Evolutionary conservation across 1,140 invertebrate genomes (phyloP).

Genomic region (Macrosteles quadrilineatus): DNA sequence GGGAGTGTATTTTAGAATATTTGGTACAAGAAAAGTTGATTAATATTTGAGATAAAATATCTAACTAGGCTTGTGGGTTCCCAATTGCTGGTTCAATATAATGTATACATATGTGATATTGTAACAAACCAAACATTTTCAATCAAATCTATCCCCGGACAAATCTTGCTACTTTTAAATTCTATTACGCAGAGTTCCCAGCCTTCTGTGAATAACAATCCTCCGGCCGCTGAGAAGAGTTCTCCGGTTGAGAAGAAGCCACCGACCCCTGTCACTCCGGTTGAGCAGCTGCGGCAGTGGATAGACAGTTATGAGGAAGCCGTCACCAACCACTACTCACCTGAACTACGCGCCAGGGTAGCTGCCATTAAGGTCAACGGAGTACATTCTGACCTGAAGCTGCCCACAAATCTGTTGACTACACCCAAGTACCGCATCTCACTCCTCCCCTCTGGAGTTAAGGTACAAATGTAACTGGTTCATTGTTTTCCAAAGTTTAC

Average conservation of each 20-base stretch:
- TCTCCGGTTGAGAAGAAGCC: slow-evolving; percentile 36
- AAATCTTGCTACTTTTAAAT: too few relatives aligned
- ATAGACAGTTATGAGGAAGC: slow-evolving; percentile 88
- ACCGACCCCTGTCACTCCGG: slow-evolving; percentile 29
- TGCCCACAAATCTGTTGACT: slow-evolving; percentile 57
- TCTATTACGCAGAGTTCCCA: slow-evolving; percentile 9
- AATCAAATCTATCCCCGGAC: too few relatives aligned
- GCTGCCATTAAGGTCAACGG: slow-evolving; percentile 60
- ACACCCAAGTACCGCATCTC: slow-evolving; percentile 51
- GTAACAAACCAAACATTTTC: too few relatives aligned
- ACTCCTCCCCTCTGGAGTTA: slow-evolving; percentile 45
- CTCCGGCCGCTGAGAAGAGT: slow-evolving; percentile 5
- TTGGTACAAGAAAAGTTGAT: too few relatives aligned
- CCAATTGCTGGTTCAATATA: too few relatives aligned
- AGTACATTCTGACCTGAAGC: slow-evolving; percentile 44
- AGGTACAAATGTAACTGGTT: too few relatives aligned
- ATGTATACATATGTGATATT: too few relatives aligned
- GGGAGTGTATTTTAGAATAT: too few relatives aligned
- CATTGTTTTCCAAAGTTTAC: too few relatives aligned
- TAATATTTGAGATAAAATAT: too few relatives aligned
- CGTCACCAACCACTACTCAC: slow-evolving; percentile 91
- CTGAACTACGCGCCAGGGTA: slow-evolving; percentile 82
- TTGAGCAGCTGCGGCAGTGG: slow-evolving; percentile 65
- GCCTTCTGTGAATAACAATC: background rate
- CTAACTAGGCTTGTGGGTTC: too few relatives aligned